These are phyloP conservation scores for Mormyrus iriodes DNA, from an alignment of 2,113 vertebrate genomes.

Conservation along the genomic window DNA sequence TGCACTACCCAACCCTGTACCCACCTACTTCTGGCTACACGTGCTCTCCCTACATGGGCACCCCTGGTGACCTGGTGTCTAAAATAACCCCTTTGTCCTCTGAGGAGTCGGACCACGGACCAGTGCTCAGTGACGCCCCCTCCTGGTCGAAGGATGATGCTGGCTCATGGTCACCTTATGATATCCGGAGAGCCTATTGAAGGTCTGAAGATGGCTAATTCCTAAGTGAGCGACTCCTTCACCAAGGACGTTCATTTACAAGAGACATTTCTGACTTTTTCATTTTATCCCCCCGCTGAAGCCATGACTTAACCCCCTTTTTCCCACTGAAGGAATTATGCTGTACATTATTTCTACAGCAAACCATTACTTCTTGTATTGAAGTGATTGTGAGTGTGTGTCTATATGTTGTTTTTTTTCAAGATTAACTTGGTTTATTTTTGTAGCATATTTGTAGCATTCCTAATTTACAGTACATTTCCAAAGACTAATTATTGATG, in stretches of 20 bases:
- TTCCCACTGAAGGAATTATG: not conserved
- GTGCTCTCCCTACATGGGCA: slow-evolving; percentile 57
- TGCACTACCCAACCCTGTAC: slow-evolving; percentile 57
- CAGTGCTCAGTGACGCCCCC: slow-evolving; percentile 51
- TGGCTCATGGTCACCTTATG: slow-evolving; percentile 63
- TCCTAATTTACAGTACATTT: not conserved
- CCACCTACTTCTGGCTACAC: slow-evolving; percentile 57
- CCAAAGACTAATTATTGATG: not conserved
- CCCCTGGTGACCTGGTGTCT: slow-evolving; percentile 55
- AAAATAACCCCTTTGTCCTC: slow-evolving; percentile 53
- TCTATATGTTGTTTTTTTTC: not conserved
- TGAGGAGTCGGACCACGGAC: slow-evolving; percentile 48
- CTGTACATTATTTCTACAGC: not conserved
- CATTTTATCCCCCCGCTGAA: not conserved
- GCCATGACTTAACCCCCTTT: not conserved
- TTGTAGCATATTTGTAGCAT: not conserved
- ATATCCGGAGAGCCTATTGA: slow-evolving; percentile 65
- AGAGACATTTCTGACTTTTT: not conserved
- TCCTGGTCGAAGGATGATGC: slow-evolving; percentile 71
- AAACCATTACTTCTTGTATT: slow-evolving; percentile 8
- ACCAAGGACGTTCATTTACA: not conserved
- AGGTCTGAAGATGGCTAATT: not conserved
- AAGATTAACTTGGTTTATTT: not conserved
- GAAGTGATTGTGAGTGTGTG: not conserved
- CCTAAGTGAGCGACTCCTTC: not conserved